phyloP scores from a whole-genome alignment of 2,797 vertebrate genomes.

The Iguana delicatissima region DNA sequence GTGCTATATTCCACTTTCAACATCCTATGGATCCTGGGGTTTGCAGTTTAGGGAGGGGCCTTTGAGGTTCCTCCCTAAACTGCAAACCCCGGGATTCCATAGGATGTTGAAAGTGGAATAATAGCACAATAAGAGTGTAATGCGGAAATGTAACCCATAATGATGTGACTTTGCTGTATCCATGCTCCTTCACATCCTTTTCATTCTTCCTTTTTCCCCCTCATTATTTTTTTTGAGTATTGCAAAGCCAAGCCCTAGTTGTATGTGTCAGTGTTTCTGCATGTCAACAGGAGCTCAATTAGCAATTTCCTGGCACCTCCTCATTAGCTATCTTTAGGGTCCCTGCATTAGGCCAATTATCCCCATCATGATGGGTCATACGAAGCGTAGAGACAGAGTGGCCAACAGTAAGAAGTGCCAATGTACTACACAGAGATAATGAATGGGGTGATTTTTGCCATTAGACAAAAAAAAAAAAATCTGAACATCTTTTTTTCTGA shows the following conservation, averaged over 20 bases:
- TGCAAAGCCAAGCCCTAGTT: background rate
- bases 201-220: too few relatives aligned
- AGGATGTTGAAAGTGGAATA: too few relatives aligned
- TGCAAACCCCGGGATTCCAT: too few relatives aligned
- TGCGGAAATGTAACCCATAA: too few relatives aligned
- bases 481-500: background rate
- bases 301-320: background rate
- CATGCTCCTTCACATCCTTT: background rate
- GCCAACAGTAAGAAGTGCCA: background rate
- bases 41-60: too few relatives aligned
- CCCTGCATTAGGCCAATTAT: slow-evolving; percentile 19
- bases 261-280: background rate
- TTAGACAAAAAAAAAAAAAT: background rate
- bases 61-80: too few relatives aligned
- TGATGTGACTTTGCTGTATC: background rate
- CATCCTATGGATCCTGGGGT: too few relatives aligned
- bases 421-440: background rate
- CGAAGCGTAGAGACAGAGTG: background rate
- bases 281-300: background rate
- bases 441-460: background rate
- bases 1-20: too few relatives aligned
- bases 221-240: background rate
- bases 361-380: background rate
- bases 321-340: background rate
- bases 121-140: too few relatives aligned